phyloP scores from a whole-genome alignment of 2,797 vertebrate genomes.

The Benthosema pterotum region DNA sequence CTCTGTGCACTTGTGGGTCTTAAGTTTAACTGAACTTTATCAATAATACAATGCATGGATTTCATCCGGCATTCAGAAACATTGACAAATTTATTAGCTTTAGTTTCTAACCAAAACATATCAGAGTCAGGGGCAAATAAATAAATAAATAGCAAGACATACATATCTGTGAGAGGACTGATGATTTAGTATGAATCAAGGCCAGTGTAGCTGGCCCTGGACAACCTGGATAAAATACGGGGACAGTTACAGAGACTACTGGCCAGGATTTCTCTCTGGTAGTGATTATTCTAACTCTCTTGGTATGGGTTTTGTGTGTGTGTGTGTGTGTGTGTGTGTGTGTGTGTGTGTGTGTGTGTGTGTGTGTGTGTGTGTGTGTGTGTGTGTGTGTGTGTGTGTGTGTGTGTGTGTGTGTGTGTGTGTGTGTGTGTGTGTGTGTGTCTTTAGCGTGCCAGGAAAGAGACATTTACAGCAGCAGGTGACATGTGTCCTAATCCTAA shows the following conservation, averaged over 20 bases:
- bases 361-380: slow-evolving; percentile 28
- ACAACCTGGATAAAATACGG: slow-evolving; percentile 20
- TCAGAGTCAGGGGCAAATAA: background rate
- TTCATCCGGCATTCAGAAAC: no score
- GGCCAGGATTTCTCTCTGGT: slow-evolving; percentile 27
- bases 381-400: slow-evolving; percentile 12
- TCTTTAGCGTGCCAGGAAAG: slow-evolving; percentile 26
- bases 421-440: background rate
- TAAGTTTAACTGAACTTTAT: no score
- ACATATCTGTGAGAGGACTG: background rate
- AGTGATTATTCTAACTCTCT: slow-evolving; percentile 26
- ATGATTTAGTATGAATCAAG: slow-evolving; percentile 9
- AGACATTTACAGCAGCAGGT: slow-evolving; percentile 41
- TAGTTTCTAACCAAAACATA: background rate
- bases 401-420: slow-evolving; percentile 36
- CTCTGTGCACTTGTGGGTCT: no score
- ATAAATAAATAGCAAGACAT: no score
- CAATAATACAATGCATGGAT: no score
- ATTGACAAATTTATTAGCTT: no score
- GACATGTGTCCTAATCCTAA: slow-evolving; percentile 32
- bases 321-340: slow-evolving; percentile 14
- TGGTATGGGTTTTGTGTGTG: slow-evolving; percentile 33
- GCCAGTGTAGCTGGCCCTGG: background rate
- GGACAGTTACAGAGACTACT: background rate
- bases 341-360: slow-evolving; percentile 33